phyloP scores from a whole-genome alignment of 2,888 invertebrate genomes.

The Acrocyrtus sp. region DNA sequence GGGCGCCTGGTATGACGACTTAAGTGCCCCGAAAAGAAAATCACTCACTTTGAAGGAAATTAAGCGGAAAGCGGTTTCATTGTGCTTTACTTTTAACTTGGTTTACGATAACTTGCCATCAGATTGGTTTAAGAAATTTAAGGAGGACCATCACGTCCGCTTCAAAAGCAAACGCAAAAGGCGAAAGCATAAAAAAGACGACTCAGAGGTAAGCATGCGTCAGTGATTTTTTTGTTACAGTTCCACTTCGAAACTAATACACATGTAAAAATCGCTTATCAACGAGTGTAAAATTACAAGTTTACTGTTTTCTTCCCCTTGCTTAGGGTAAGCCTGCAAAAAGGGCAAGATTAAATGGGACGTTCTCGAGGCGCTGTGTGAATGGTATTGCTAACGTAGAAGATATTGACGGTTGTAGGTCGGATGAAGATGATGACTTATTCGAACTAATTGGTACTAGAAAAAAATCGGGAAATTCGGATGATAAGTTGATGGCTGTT shows the following conservation, averaged over 20 bases:
- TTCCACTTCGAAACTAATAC: no score
- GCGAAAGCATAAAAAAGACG: no score
- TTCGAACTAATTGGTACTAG: no score
- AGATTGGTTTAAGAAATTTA: conserved; percentile 23
- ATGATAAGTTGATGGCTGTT: background rate
- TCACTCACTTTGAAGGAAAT: conserved; percentile 2
- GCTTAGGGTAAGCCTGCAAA: background rate
- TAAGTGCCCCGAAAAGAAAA: background rate
- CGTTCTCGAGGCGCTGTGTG: background rate
- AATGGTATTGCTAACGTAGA: background rate
- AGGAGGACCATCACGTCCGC: no score
- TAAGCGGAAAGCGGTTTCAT: conserved; percentile 14
- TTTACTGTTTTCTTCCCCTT: background rate
- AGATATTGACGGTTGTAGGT: no score
- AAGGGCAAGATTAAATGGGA: background rate
- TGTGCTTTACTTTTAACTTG: background rate
- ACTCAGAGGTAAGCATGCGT: no score
- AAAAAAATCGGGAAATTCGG: no score
- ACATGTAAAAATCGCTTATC: no score
- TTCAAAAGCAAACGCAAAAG: no score
- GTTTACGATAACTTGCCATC: conserved; percentile 16
- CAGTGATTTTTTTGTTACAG: no score
- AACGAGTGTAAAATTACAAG: background rate
- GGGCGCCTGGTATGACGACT: conserved; percentile 12
- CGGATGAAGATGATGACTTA: no score